Percentiles rank a stretch among this genome's conserved stretches.
These are phyloP conservation scores for Steromphala cineraria DNA, from an alignment of 2,888 invertebrate genomes.

Conservation along the genomic window DNA sequence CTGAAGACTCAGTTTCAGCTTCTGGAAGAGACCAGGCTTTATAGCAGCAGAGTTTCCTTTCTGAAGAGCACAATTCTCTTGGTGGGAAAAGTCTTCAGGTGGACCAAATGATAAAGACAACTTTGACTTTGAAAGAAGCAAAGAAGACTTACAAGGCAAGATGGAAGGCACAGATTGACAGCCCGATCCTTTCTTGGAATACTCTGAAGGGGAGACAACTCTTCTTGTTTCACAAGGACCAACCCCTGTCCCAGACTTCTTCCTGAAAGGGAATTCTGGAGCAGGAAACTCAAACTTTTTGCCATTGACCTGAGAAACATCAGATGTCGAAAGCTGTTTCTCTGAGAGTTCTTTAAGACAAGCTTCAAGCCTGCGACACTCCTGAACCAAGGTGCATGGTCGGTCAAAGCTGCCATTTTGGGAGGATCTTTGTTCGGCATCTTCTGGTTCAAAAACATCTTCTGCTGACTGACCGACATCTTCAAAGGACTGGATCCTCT, in stretches of 20 bases:
- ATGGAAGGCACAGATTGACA: not conserved
- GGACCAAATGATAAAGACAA: too few relatives aligned
- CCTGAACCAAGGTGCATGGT: constrained; percentile 22
- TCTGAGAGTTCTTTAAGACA: constrained; percentile 49
- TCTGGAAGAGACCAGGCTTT: not conserved
- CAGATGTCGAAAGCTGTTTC: not conserved
- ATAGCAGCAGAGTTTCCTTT: not conserved
- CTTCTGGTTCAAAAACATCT: not conserved
- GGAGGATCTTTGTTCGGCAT: not conserved
- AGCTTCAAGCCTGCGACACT: constrained; percentile 52
- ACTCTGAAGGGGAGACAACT: not conserved
- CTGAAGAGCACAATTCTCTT: too few relatives aligned
- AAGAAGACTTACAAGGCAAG: not conserved
- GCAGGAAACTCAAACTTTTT: not conserved
- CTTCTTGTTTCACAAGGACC: not conserved
- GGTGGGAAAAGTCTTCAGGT: too few relatives aligned
- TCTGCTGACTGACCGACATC: not conserved
- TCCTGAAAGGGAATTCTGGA: not conserved
- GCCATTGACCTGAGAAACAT: not conserved
- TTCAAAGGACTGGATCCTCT: not conserved
- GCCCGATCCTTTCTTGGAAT: too few relatives aligned
- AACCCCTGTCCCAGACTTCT: not conserved
- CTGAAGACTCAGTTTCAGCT: not conserved
- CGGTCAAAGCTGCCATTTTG: not conserved
- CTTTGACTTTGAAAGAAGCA: too few relatives aligned